Base-by-base conservation (phyloP, 2,113 vertebrate genomes). In the Alosa alosa region DNA sequence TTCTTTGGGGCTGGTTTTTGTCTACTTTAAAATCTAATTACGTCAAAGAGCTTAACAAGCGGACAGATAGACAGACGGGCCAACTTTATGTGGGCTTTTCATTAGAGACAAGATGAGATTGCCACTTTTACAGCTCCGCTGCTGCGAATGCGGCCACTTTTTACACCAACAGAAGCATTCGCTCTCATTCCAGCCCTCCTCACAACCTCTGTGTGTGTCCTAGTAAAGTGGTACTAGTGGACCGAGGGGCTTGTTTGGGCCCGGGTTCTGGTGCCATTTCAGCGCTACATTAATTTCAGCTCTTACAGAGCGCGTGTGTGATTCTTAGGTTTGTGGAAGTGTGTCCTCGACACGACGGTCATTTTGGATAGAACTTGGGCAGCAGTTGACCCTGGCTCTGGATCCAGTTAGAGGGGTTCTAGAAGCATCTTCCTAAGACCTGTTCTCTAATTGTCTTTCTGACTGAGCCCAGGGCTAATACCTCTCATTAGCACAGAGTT, bases 401-500 rank as follows among this genome's bases (percentile, higher is more conserved):
- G 52, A 20, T 17, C 52, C 52, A 57, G 52, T 57, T 57, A 57
- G 52, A 18, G 9, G 52, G 0, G 25, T 64, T 64, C 7, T n/a
- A 64, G 4, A 8, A 64, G 5, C 6, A 64, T 64, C 22, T 10
- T 9, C n/a, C 60, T 64, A 25, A 8, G 20, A 7, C 7, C 60
- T 6, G 5, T 72, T 75, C 75, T 72, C 15, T 31, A 50, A 82
- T 84, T 41, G 81, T 84, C 82, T 44, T 84, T 85, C 75, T 31
- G 25, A 44, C 20, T 3, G 81, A 20, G 68, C 31, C 46, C 84
- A 20, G 15, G 20, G 7, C 84, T 87, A 87, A 87, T 60, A 60
- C 81, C 68, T 84, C 81, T 86, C 81, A 60, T 88, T 57, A 75
- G 36, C 20, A 36, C 81, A 25, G 45, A 46, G 49, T 49, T 75